A percentile compares a stretch with the other conserved stretches of the same genome.
These are phyloP conservation scores for Phorcus lineatus DNA, from an alignment of 2,888 invertebrate genomes.

Conservation along the genomic window DNA sequence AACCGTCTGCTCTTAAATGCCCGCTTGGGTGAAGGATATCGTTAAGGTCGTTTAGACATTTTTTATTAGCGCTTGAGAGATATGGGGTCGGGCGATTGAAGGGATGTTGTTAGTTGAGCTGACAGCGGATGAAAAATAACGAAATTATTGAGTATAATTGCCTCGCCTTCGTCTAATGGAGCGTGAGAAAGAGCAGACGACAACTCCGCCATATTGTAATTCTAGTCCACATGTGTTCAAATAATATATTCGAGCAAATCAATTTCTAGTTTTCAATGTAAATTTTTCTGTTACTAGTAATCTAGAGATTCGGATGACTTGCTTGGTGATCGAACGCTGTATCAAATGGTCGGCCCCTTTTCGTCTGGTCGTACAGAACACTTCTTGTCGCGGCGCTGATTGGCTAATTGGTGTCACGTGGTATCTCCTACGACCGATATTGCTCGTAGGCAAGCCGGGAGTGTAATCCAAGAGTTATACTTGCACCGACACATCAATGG, in stretches of 20 bases:
- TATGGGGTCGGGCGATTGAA: conserved; percentile 44
- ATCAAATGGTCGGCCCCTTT: conserved; percentile 14
- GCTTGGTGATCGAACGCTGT: background rate
- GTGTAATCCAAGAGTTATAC: conserved; percentile 11
- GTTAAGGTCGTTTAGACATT: conserved; percentile 15
- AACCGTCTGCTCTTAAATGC: background rate
- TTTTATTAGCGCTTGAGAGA: conserved; percentile 37
- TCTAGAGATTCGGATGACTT: background rate
- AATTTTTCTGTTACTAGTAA: conserved; percentile 16
- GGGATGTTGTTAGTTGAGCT: conserved; percentile 41
- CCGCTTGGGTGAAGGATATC: conserved; percentile 30
- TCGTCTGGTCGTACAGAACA: conserved; percentile 41
- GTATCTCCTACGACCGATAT: conserved; percentile 39
- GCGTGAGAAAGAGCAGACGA: conserved; percentile 28
- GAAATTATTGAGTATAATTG: conserved; percentile 55
- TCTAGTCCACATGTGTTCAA: background rate
- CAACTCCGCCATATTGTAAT: conserved; percentile 10
- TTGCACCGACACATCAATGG: conserved; percentile 16
- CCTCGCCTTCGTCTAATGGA: conserved; percentile 25
- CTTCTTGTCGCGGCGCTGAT: conserved; percentile 47
- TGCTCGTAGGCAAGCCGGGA: background rate
- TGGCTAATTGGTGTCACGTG: conserved; percentile 54
- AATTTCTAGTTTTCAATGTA: conserved; percentile 21
- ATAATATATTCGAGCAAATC: conserved; percentile 12
- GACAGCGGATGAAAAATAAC: conserved; percentile 62